phyloP scores from a whole-genome alignment of 2,113 vertebrate genomes.

The Prionailurus bengalensis region DNA sequence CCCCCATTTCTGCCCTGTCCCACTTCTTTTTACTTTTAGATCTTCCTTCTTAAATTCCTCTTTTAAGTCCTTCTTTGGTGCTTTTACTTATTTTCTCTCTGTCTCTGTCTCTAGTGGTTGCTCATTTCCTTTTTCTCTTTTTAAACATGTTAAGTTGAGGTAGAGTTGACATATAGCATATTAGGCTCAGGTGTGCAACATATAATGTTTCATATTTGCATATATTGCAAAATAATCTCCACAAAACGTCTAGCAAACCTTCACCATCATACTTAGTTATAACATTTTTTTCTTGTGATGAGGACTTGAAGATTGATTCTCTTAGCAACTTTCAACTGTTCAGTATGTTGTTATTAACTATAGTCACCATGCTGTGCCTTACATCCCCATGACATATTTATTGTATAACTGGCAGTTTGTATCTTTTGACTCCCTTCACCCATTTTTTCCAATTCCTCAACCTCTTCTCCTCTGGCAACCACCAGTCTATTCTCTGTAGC shows the following conservation, averaged over 20 bases:
- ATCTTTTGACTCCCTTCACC: background rate
- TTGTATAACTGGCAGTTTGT: background rate
- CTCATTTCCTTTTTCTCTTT: background rate
- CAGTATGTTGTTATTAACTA: background rate
- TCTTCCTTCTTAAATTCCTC: background rate
- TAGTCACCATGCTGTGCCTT: background rate
- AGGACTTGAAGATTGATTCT: background rate
- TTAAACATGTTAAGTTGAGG: background rate
- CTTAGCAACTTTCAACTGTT: background rate
- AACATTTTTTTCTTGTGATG: background rate
- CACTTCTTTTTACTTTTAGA: background rate
- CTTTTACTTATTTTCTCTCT: slow-evolving; percentile 1
- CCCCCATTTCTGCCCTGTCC: background rate
- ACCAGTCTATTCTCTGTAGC: background rate
- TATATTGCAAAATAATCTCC: background rate
- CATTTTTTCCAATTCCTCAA: background rate
- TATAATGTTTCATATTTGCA: background rate
- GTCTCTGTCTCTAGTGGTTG: background rate
- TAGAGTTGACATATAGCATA: background rate
- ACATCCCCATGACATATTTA: background rate
- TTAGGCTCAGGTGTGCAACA: background rate
- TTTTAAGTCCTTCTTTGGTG: background rate
- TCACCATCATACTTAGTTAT: background rate
- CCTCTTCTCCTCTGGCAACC: background rate
- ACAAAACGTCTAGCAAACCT: background rate